A percentile compares a stretch with the other conserved stretches of the same genome.
Conservation (phyloP, 2,797 vertebrate genomes). For the Chaetophractus vellerosus region DNA sequence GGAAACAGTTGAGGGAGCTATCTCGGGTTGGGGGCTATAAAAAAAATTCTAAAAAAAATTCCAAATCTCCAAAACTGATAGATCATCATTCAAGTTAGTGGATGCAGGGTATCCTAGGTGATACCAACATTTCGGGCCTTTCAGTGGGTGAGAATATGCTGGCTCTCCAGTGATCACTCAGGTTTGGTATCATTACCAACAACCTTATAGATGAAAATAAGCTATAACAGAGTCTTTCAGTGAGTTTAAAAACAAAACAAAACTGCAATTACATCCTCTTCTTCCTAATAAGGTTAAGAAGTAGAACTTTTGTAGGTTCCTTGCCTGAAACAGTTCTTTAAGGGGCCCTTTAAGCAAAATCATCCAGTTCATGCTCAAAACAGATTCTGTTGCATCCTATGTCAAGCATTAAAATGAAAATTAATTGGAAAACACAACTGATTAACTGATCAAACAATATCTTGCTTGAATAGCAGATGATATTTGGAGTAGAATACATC, state of each 20-base stretch:
- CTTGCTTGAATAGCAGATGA: background rate
- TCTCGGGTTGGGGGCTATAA: too few relatives aligned
- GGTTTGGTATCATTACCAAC: background rate
- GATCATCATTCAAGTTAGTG: background rate
- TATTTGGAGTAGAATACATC: background rate
- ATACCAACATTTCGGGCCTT: background rate
- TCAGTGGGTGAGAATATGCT: fast-evolving
- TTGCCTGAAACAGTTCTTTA: background rate
- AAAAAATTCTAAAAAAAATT: slow-evolving; percentile 13
- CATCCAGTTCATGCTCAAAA: background rate
- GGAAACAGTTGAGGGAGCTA: too few relatives aligned
- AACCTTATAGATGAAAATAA: background rate
- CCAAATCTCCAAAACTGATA: slow-evolving; percentile 6
- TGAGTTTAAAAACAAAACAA: background rate
- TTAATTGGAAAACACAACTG: background rate
- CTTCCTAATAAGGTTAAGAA: background rate
- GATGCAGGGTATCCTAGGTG: background rate
- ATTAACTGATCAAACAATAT: background rate
- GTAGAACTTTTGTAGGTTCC: background rate
- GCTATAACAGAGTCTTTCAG: background rate
- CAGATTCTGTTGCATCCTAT: background rate
- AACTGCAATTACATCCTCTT: background rate
- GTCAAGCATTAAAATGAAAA: background rate
- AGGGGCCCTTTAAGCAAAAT: background rate
- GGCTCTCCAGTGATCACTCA: background rate